Evolutionary conservation across 2,888 invertebrate species (phyloP), one percentile per base, ranked within the genome.

Genomic region (Agonopterix heracliana): DNA sequence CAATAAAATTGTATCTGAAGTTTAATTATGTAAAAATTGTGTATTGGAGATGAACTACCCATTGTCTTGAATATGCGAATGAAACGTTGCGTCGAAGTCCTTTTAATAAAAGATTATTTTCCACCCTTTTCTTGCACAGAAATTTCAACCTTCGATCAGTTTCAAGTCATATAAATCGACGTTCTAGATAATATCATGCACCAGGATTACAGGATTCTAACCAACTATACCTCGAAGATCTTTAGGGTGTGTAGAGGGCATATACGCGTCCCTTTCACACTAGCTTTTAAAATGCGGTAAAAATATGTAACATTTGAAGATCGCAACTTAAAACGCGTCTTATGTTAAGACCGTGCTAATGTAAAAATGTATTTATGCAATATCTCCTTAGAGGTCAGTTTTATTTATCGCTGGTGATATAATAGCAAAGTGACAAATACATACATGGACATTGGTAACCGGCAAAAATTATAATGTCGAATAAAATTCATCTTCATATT

Each of bases 401-500:
- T 56, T 54, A 60, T 59, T 59, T 63, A 60, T 61, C 61, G 67
- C 67, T 63, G 67, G 72, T 74, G 26, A 26, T 26, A 26, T 26
- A 74, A 73, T 73, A 74, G 77, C 75, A 70, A 81, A 80, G 79
- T 81, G 81, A 78, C 79, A 74, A 74, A 71, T 58, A 51, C 62
- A 51, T 61, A 57, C 54, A 54, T 61, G 65, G 66, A 66, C 61
- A 51, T 51, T 51, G 55, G 11, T 34, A 45, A 54, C 66, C 65
- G 63, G 68, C 66, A 70, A 63, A 57, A 57, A 46, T 45, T 26
- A 26, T 26, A 5, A 26, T 14, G 1, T 14, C 2, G 14, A 14
- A 54, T 57, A 66, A 51, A 59, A 49, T 60, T 50, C 46, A 34
- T 38, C 26, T 26, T 26, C 26, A 26, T 80, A 79, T 80, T 80